Percentiles rank a stretch among this genome's conserved stretches.
Evolutionary conservation across 2,113 vertebrate genomes (phyloP).

Genomic region (Montifringilla adamsi): DNA sequence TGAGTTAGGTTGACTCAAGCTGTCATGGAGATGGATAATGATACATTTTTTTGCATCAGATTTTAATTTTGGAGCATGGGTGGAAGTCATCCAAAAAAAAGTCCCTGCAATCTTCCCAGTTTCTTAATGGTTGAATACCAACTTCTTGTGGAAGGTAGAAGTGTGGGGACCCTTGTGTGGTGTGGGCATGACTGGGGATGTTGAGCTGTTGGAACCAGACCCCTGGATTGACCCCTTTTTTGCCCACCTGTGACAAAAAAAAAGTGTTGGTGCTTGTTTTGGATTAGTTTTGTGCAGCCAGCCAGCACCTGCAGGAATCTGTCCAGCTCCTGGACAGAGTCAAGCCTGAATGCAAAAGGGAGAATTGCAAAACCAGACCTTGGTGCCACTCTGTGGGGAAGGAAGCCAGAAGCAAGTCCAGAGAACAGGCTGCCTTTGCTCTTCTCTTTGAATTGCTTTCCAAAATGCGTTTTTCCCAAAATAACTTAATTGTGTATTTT

Average conservation of each 20-base stretch:
- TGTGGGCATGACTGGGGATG: rapidly evolving
- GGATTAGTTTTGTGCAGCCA: rapidly evolving
- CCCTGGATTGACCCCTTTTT: background rate
- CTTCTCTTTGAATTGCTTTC: slow-evolving; percentile 28
- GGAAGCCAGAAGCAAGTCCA: background rate
- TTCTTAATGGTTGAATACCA: background rate
- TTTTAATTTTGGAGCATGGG: slow-evolving; percentile 44
- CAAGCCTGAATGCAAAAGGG: background rate
- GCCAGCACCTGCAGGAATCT: background rate
- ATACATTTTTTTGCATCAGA: slow-evolving; percentile 16
- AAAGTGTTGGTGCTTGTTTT: rapidly evolving
- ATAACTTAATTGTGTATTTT: slow-evolving; percentile 36
- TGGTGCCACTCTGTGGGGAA: background rate
- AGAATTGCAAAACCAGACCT: background rate
- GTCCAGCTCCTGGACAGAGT: background rate
- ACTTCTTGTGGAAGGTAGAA: background rate
- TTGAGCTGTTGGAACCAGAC: background rate
- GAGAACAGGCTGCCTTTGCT: background rate
- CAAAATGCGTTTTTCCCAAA: slow-evolving; percentile 31
- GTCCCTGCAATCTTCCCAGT: background rate
- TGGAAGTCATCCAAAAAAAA: background rate
- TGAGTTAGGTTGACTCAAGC: slow-evolving; percentile 33
- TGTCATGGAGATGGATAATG: slow-evolving; percentile 46
- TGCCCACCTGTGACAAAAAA: background rate
- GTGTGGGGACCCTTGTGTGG: background rate